Conservation (phyloP, 2,113 vertebrate genomes). For the Lagenorhynchus albirostris region DNA sequence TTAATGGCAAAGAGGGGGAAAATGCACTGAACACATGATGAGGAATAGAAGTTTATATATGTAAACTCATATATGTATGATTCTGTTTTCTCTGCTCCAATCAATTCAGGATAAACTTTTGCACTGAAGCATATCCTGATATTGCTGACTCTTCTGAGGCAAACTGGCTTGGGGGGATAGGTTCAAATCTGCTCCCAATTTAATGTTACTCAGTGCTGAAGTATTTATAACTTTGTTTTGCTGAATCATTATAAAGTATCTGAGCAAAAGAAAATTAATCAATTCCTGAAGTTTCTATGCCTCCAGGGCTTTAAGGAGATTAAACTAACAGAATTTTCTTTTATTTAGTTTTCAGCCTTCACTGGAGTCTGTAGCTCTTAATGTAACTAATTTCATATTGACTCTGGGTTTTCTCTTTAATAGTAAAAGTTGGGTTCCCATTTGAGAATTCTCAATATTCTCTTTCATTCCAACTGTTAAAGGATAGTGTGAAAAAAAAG, state of each 20-base stretch:
- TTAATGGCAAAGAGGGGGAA: not conserved
- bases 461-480: slow-evolving; percentile 24
- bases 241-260: slow-evolving; percentile 51
- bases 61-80: not conserved
- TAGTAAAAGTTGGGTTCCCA: not conserved
- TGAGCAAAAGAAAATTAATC: slow-evolving; percentile 56
- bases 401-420: slow-evolving; percentile 28
- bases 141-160: not conserved
- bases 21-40: not conserved
- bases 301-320: not conserved
- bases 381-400: slow-evolving; percentile 27
- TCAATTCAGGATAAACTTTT: slow-evolving; percentile 45
- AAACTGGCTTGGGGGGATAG: not conserved
- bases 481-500: not conserved
- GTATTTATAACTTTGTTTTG: slow-evolving; percentile 27
- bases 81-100: slow-evolving; percentile 48
- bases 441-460: slow-evolving; percentile 31
- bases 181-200: slow-evolving; percentile 2
- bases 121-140: not conserved
- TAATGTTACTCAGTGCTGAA: slow-evolving; percentile 45
- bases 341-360: slow-evolving; percentile 36
- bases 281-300: slow-evolving; percentile 55
- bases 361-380: not conserved
- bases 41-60: not conserved
- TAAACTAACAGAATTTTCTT: slow-evolving; percentile 34